Conservation (phyloP, 2,113 vertebrate genomes). For the Proterorhinus semilunaris region DNA sequence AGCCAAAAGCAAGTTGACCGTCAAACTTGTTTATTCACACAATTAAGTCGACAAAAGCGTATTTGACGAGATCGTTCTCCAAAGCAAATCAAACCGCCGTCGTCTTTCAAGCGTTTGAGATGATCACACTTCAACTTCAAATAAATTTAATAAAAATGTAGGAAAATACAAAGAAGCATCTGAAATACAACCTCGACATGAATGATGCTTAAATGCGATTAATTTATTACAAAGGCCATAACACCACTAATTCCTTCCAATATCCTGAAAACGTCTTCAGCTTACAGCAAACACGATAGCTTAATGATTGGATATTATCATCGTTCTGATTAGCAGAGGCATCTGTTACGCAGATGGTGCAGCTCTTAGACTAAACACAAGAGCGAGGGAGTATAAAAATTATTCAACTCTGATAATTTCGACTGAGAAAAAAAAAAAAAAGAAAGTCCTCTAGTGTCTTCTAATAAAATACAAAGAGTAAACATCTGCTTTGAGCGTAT, state of each 20-base stretch:
- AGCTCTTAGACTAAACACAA: constrained; percentile 67
- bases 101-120: no score
- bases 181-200: no score
- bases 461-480: not conserved
- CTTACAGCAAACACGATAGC: constrained; percentile 40
- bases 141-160: no score
- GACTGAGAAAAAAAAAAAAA: constrained; percentile 7
- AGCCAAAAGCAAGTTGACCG: no score
- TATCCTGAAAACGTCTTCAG: constrained; percentile 15
- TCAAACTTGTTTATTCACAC: no score
- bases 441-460: constrained; percentile 3
- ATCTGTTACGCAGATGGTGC: constrained; percentile 65
- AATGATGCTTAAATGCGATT: not conserved
- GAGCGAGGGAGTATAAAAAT: constrained; percentile 39
- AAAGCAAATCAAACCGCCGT: no score
- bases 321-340: constrained; percentile 50
- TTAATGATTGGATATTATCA: constrained; percentile 54
- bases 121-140: no score
- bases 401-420: constrained; percentile 18
- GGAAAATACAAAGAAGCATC: no score
- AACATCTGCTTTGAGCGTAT: not conserved
- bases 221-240: not conserved
- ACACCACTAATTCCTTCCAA: constrained; percentile 3
- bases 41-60: no score
- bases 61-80: no score